Evolutionary conservation across 1,140 invertebrate species (phyloP).

Genomic region (Drosophila ercepeae): DNA sequence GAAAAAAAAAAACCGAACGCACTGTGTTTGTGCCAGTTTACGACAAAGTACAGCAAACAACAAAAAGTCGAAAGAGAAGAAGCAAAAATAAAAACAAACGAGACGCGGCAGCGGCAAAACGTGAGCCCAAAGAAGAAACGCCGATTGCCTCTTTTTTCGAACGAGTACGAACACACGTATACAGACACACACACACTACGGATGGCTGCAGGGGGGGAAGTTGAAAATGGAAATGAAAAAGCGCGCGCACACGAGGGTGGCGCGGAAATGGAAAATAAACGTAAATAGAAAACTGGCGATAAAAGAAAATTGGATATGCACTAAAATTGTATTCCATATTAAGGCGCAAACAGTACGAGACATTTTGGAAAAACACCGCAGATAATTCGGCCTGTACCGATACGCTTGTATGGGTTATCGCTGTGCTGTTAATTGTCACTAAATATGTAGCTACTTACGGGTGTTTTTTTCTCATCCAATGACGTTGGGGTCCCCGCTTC

Average conservation of each 20-base stretch:
- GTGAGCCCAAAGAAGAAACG: conserved; percentile 53
- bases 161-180: conserved; percentile 54
- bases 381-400: conserved; percentile 52
- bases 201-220: conserved; percentile 26
- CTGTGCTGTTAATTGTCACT: conserved; percentile 64
- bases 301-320: conserved; percentile 40
- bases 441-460: conserved; percentile 63
- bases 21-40: conserved; percentile 37
- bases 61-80: conserved; percentile 77
- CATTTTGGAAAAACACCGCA: conserved; percentile 73
- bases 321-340: conserved; percentile 1
- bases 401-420: conserved; percentile 57
- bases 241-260: conserved; percentile 76
- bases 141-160: conserved; percentile 39
- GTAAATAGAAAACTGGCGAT: conserved; percentile 53
- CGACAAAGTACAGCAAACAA: conserved; percentile 80
- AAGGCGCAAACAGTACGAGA: neutral
- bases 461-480: conserved; percentile 65
- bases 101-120: conserved; percentile 71
- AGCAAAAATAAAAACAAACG: conserved; percentile 81
- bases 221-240: conserved; percentile 61
- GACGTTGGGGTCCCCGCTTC: conserved; percentile 44
- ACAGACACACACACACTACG: conserved; percentile 29
- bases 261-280: conserved; percentile 41
- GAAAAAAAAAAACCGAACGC: neutral